phyloP scores from a whole-genome alignment of 2,113 vertebrate species.

The Lamprotornis superbus region DNA sequence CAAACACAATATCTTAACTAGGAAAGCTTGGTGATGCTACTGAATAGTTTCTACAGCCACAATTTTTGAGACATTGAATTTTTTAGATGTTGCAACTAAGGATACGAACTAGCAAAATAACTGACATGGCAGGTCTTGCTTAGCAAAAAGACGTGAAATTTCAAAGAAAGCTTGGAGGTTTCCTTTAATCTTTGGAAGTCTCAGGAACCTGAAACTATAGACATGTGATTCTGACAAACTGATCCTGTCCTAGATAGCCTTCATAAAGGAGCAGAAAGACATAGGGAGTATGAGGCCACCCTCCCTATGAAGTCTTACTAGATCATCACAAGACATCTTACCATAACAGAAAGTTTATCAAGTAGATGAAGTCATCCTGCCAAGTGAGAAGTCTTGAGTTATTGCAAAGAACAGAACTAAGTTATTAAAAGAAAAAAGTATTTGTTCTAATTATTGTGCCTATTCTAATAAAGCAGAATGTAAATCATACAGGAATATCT shows the following conservation, averaged over 20 bases:
- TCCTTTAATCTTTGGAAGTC: background rate
- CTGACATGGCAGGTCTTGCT: background rate
- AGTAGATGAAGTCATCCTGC: background rate
- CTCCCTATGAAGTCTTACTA: background rate
- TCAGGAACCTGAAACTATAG: background rate
- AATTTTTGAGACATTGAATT: background rate
- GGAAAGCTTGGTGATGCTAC: background rate
- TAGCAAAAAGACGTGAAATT: background rate
- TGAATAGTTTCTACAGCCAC: background rate
- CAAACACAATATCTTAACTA: background rate
- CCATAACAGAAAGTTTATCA: background rate
- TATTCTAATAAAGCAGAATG: background rate
- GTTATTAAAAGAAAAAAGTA: background rate
- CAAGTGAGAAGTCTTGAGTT: background rate
- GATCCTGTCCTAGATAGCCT: background rate
- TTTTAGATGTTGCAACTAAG: background rate
- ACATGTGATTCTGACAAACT: background rate
- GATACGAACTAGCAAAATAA: background rate
- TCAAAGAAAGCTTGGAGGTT: background rate
- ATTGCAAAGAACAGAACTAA: background rate
- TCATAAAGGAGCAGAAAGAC: background rate
- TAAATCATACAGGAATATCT: background rate
- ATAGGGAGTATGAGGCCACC: background rate
- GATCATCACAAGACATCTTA: background rate
- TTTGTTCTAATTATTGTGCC: background rate